Evolutionary conservation across 2,797 vertebrate species (phyloP).

Genomic region (Pristis pectinata): DNA sequence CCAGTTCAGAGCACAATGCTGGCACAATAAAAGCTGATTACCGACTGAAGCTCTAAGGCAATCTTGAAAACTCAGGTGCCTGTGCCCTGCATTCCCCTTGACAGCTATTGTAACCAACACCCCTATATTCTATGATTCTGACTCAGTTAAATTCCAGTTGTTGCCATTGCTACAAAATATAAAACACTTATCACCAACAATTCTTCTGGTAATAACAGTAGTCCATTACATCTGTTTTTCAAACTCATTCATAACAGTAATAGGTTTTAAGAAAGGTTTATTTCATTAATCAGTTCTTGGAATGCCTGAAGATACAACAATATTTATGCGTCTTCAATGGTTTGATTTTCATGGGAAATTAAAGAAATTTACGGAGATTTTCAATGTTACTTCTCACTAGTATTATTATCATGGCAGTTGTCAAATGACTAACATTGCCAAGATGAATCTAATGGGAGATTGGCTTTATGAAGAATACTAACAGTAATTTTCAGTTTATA

Average conservation of each 20-base stretch:
- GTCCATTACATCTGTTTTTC: neutral
- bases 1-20: neutral
- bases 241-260: neutral
- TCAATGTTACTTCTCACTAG: neutral
- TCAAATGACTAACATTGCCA: neutral
- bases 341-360: neutral
- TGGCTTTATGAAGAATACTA: neutral
- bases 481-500: neutral
- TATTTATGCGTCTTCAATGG: neutral
- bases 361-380: neutral
- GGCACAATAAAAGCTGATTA: neutral
- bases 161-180: neutral
- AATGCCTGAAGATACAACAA: neutral
- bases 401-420: neutral
- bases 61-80: neutral
- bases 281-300: neutral
- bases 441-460: neutral
- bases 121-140: neutral
- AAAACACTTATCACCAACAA: neutral
- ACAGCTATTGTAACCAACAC: neutral
- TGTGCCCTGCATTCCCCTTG: neutral
- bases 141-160: neutral
- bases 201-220: neutral
- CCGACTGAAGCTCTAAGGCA: neutral
- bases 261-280: neutral